Evolutionary conservation across 2,888 invertebrate genomes (phyloP).

Genomic region (Euproctis similis): DNA sequence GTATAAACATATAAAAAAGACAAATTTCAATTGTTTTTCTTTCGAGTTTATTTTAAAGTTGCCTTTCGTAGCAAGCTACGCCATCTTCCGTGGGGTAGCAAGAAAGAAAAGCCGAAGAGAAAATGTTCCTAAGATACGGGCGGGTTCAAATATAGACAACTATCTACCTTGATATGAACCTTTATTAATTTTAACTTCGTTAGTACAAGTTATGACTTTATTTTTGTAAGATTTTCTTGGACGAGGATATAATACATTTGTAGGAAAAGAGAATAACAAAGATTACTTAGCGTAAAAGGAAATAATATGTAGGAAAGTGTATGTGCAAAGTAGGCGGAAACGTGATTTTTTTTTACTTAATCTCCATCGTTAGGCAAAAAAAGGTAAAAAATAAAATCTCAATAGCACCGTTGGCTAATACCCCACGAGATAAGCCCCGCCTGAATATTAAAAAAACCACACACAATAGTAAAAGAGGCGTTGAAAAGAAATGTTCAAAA

Average conservation of each 20-base stretch:
- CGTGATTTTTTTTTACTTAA: constrained; percentile 19
- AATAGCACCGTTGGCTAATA: constrained; percentile 54
- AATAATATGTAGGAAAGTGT: not conserved
- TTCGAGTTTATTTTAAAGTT: too few relatives aligned
- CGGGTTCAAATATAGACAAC: constrained; percentile 14
- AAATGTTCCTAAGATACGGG: constrained; percentile 7
- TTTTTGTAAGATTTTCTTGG: not conserved
- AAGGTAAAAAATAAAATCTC: constrained; percentile 45
- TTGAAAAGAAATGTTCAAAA: constrained; percentile 64
- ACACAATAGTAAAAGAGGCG: constrained; percentile 67
- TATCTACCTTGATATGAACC: constrained; percentile 23
- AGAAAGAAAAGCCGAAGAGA: constrained; percentile 14
- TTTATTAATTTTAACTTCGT: constrained; percentile 8
- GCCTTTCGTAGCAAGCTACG: constrained; percentile 36
- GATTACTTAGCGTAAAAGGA: not conserved
- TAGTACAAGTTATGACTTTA: not conserved
- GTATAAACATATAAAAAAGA: too few relatives aligned
- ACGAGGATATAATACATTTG: too few relatives aligned
- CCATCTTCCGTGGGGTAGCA: constrained; percentile 69
- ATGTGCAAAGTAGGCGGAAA: constrained; percentile 13
- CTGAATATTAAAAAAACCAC: constrained; percentile 61
- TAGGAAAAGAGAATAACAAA: not conserved
- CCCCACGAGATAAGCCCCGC: constrained; percentile 68
- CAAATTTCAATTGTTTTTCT: too few relatives aligned
- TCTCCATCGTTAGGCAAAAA: constrained; percentile 53